These are phyloP conservation scores for Spea hammondii DNA, from an alignment of 2,797 vertebrate species.

Conservation along the genomic window DNA sequence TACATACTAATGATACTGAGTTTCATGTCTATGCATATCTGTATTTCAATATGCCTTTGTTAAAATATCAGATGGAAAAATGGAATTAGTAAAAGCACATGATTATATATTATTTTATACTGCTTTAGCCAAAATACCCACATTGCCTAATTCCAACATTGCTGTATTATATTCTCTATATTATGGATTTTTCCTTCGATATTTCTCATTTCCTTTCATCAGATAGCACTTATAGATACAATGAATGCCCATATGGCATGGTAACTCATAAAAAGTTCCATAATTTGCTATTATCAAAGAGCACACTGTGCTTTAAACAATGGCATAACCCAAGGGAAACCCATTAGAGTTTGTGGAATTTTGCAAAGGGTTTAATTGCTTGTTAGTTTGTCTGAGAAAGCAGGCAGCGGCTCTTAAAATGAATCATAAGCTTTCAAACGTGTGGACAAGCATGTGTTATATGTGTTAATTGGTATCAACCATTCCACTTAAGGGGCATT, in stretches of 20 bases:
- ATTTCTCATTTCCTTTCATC: background rate
- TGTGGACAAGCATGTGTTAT: slow-evolving; percentile 49
- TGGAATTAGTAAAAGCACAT: no score
- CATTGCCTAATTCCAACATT: no score
- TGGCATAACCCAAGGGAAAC: slow-evolving; percentile 49
- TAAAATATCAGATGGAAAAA: no score
- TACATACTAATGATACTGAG: no score
- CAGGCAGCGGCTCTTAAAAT: slow-evolving; percentile 50
- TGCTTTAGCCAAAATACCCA: no score
- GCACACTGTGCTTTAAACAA: slow-evolving; percentile 49
- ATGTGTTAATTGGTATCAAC: slow-evolving; percentile 53
- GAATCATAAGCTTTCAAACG: slow-evolving; percentile 44
- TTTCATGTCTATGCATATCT: no score
- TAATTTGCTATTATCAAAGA: slow-evolving; percentile 53
- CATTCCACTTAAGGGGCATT: slow-evolving; percentile 48
- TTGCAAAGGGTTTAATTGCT: slow-evolving; percentile 48
- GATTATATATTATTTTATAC: no score
- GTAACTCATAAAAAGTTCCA: slow-evolving; percentile 44
- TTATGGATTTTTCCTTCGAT: no score
- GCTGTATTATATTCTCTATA: no score
- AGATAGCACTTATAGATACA: slow-evolving; percentile 23
- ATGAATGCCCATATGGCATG: slow-evolving; percentile 45
- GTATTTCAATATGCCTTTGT: no score
- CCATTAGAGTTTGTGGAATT: slow-evolving; percentile 49
- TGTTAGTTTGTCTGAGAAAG: slow-evolving; percentile 52